A percentile compares a stretch with the other conserved stretches of the same genome.
Evolutionary conservation across 1,140 invertebrate genomes (phyloP).

Genomic region (Drosophila sp.): DNA sequence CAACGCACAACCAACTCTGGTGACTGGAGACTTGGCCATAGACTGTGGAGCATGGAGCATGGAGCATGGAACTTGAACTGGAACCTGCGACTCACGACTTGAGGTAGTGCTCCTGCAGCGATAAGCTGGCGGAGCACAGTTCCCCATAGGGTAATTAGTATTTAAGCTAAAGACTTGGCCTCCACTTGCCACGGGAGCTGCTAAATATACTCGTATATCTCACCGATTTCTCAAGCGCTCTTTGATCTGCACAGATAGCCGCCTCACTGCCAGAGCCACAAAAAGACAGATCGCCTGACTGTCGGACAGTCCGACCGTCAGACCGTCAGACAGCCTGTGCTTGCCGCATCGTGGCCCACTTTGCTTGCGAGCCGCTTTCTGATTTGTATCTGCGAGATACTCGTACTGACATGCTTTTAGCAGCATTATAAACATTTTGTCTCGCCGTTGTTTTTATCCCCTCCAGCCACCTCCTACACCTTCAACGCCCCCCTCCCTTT

Average conservation of each 20-base stretch:
- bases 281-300: neutral
- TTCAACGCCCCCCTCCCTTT: neutral
- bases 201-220: slow-evolving; percentile 61
- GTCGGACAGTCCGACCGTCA: neutral
- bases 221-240: slow-evolving; percentile 45
- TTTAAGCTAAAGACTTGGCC: slow-evolving; percentile 59
- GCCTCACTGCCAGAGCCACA: slow-evolving; percentile 16
- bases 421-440: slow-evolving; percentile 83
- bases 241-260: slow-evolving; percentile 75
- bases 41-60: slow-evolving; percentile 5
- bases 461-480: neutral
- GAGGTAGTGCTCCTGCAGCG: slow-evolving; percentile 42
- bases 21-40: slow-evolving; percentile 2
- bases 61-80: slow-evolving; percentile 6
- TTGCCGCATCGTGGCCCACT: slow-evolving; percentile 62
- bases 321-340: slow-evolving; percentile 2
- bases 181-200: slow-evolving; percentile 67
- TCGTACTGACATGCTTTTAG: slow-evolving; percentile 76
- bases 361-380: slow-evolving; percentile 54
- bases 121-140: slow-evolving; percentile 44
- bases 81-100: slow-evolving; percentile 63
- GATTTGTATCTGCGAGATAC: slow-evolving; percentile 76
- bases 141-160: slow-evolving; percentile 83
- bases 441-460: slow-evolving; percentile 29
- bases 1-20: slow-evolving; percentile 48